These are phyloP conservation scores for Herminia tarsipennalis DNA, from an alignment of 2,888 invertebrate species.

Conservation along the genomic window DNA sequence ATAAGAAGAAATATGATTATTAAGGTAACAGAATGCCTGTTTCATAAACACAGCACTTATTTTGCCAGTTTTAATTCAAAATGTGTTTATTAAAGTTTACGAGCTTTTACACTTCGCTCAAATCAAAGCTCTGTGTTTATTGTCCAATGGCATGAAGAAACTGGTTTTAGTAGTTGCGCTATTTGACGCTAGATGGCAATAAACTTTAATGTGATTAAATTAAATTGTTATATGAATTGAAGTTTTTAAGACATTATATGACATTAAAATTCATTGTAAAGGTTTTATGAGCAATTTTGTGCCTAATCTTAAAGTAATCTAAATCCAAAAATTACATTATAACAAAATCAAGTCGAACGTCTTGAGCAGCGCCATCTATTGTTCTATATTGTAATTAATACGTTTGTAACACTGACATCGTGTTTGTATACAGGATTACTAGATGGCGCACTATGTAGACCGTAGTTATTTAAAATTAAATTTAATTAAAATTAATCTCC, in stretches of 20 bases:
- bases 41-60: neutral
- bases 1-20: no score
- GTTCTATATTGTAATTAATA: neutral
- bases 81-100: neutral
- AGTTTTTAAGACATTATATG: no score
- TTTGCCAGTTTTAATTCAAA: conserved; percentile 27
- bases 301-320: no score
- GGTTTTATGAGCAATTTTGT: no score
- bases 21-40: no score
- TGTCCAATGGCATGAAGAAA: conserved; percentile 11
- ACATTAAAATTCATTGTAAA: no score
- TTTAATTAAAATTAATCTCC: no score
- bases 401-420: neutral
- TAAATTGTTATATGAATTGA: no score
- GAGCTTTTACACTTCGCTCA: conserved; percentile 33
- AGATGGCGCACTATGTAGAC: neutral
- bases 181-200: conserved; percentile 53
- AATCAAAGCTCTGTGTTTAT: conserved; percentile 15
- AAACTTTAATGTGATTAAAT: no score
- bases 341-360: no score
- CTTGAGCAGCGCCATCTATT: conserved; percentile 6
- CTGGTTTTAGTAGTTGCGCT: conserved; percentile 37
- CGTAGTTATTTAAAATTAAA: no score
- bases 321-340: no score
- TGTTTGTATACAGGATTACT: neutral